Evolutionary conservation across 1,140 invertebrate species (phyloP), one percentile per base, ranked within the genome.

Genomic region (Papilio glaucus): DNA sequence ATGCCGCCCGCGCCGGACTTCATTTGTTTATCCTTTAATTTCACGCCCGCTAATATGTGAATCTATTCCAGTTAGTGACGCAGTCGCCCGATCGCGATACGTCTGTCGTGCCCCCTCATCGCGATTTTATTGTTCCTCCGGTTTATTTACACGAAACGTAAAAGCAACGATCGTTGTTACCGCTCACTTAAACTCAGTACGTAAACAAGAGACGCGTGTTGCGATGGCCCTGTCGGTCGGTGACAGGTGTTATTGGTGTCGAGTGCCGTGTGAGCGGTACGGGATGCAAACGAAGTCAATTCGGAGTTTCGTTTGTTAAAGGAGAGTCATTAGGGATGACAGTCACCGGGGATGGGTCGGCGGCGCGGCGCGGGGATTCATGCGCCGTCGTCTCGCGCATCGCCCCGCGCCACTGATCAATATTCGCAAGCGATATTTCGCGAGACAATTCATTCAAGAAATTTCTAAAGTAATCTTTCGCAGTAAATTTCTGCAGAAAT

Each of bases 1-100:
- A 85, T 87, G 81, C 84, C 85, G 83, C 82, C 77, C 85, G 91
- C 85, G 78, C 78, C 87, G 78, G 81, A 85, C 81, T 87, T 88
- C 89, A 90, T 91, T 91, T 93, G 91, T 93, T 93, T 93, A 91
- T 93, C 89, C 89, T 91, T 92, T 91, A 90, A 92, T 92, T 89
- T 90, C 87, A 82, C 88, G 83, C 86, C 75, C 82, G 83, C 80
- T 82, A 81, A 77, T 83, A 83, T 85, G 85, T 75, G 77, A 84
- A 85, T 87, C 90, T 92, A 91, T 91, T 92, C 90, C 89, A 87
- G 90, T 86, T 88, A 78, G 82, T 90, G 88, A 90, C 90, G 90
- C 82, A 85, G 82, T 75, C 78, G 78, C 78, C 84, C 79, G 82
- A 84, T 83, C 83, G 88, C 77, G 81, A 78, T 84, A 85, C 86